Evolutionary conservation across 2,797 vertebrate genomes (phyloP).

Genomic region (Cheracebus regulus): DNA sequence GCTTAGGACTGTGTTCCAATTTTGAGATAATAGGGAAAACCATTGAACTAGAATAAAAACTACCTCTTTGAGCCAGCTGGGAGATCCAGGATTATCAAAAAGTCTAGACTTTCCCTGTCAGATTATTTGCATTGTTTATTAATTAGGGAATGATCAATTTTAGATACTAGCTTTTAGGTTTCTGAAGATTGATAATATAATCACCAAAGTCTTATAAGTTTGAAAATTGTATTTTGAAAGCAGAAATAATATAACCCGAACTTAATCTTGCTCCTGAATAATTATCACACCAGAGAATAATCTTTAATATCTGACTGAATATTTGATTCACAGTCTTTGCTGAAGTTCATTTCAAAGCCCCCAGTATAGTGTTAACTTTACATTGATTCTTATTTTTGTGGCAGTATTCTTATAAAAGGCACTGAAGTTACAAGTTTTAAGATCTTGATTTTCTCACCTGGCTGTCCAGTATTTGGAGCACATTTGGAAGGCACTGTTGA

Average conservation of each 20-base stretch:
- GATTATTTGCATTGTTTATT: neutral
- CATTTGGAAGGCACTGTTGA: neutral
- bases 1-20: neutral
- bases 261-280: conserved; percentile 26
- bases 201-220: neutral
- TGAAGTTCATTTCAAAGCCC: conserved; percentile 14
- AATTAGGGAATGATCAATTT: neutral
- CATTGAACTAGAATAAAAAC: neutral
- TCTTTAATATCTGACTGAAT: neutral
- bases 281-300: neutral
- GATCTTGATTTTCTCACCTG: neutral
- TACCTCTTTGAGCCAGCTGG: neutral
- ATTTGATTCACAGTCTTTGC: neutral
- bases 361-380: neutral
- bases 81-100: neutral
- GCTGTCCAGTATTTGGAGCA: neutral
- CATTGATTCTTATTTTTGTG: neutral
- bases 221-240: conserved; percentile 38
- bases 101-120: neutral
- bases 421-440: conserved; percentile 7
- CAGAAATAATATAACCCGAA: neutral
- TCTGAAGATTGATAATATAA: neutral
- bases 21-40: neutral
- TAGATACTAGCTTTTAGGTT: neutral
- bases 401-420: neutral